Evolutionary conservation across 2,113 vertebrate genomes (phyloP).

Genomic region (Rattus rattus): DNA sequence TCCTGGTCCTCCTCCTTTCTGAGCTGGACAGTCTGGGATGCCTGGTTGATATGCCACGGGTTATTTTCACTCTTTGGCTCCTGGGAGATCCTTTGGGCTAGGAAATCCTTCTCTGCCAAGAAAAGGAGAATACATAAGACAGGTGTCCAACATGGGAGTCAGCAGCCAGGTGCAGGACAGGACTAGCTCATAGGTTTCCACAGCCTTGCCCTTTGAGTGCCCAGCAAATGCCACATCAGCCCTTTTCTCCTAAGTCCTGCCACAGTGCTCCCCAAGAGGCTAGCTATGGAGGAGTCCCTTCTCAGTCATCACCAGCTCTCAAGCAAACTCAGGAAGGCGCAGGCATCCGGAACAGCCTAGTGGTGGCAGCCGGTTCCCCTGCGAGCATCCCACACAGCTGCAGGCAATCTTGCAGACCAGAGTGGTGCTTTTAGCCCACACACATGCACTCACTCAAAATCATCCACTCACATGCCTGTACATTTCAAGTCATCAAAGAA

Average conservation of each 20-base stretch:
- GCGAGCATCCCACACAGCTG: background rate
- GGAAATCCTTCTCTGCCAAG: background rate
- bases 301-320: background rate
- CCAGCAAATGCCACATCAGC: too few species aligned
- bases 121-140: background rate
- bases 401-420: background rate
- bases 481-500: too few species aligned
- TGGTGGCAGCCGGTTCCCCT: fast-evolving
- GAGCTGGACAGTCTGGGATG: too few species aligned
- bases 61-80: too few species aligned
- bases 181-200: fast-evolving
- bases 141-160: background rate
- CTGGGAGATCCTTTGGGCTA: too few species aligned
- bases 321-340: background rate
- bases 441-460: too few species aligned
- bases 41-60: too few species aligned
- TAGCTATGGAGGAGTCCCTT: background rate
- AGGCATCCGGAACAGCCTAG: fast-evolving
- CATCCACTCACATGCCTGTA: background rate
- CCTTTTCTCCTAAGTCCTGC: too few species aligned
- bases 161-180: background rate
- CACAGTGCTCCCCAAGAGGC: background rate
- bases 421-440: fast-evolving
- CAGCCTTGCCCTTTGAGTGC: background rate
- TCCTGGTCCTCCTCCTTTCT: too few species aligned